Evolutionary conservation across 1,140 invertebrate genomes (phyloP), one percentile per base, ranked within the genome.

Genomic region (Pachyrhynchus sulphureomaculatus): DNA sequence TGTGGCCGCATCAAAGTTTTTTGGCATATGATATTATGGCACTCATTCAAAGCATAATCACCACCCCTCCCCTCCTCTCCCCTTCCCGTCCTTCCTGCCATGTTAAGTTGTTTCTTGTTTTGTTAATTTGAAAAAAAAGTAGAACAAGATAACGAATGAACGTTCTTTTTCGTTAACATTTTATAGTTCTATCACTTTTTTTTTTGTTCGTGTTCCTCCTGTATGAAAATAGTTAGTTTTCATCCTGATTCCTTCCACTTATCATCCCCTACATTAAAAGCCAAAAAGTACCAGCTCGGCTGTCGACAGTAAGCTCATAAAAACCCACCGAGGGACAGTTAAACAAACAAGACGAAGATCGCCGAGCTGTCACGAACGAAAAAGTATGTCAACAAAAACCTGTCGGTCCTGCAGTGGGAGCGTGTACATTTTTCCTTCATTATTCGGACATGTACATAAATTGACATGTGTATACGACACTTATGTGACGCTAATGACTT

Each of bases 361-460:
- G 55, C 55, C 57, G 49, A 60, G 57, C 57, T 57, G 52, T 55
- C 17, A n/a, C 32, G 21, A 24, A 49, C 55, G 44, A 56, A 33
- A n/a, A 54, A 32, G 52, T 62, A 67, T 69, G 68, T 72, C 73
- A 73, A n/a, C n/a, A n/a, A n/a, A n/a, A n/a, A 72, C 70, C 69
- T 68, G 69, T 75, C 73, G 73, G 73, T 75, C 73, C 72, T 72
- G 71, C 71, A 73, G 71, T 73, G 73, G 53, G 42, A 68, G 62
- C 64, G 32, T 54, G n/a, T 21, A 21, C 18, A 32, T 23, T 9
- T 3, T 17, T n/a, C n/a, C n/a, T n/a, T n/a, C n/a, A n/a, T n/a
- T n/a, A n/a, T n/a, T n/a, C n/a, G n/a, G n/a, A n/a, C n/a, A n/a
- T n/a, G n/a, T n/a, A n/a, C n/a, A n/a, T n/a, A n/a, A n/a, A n/a